Conservation (phyloP, 2,797 vertebrate genomes). For the Gadopsis bispinosus region DNA sequence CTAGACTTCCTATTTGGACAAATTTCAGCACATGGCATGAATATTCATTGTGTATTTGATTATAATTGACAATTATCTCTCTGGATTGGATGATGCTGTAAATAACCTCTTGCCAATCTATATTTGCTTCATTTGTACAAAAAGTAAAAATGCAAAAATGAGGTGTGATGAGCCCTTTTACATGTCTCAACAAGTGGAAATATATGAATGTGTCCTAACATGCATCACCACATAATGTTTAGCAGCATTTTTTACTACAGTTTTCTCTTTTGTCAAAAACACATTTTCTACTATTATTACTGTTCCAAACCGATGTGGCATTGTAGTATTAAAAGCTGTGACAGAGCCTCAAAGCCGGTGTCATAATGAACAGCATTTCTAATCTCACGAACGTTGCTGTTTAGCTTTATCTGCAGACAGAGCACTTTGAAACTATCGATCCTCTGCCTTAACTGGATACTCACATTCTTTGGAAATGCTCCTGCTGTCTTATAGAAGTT, state of each 20-base stretch:
- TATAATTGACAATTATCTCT: slow-evolving; percentile 35
- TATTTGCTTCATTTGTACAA: slow-evolving; percentile 5
- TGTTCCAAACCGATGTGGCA: neutral
- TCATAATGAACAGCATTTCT: neutral
- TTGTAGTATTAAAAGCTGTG: neutral
- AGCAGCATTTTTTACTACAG: neutral
- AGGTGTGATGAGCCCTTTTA: neutral
- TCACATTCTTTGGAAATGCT: neutral
- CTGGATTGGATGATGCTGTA: slow-evolving; percentile 16
- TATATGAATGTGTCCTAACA: neutral
- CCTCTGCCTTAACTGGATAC: neutral
- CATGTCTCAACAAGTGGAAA: neutral
- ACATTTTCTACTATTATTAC: neutral
- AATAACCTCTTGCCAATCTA: slow-evolving; percentile 17
- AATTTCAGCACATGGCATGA: slow-evolving; percentile 22
- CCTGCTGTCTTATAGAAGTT: neutral
- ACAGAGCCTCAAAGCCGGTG: neutral
- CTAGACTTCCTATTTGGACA: neutral
- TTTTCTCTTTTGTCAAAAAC: slow-evolving; percentile 5
- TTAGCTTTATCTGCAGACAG: slow-evolving; percentile 5
- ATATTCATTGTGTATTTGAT: slow-evolving; percentile 44
- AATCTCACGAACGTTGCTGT: neutral
- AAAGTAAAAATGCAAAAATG: neutral
- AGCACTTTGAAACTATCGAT: slow-evolving; percentile 4
- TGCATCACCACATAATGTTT: neutral